Evolutionary conservation across 2,888 invertebrate genomes (phyloP).

Genomic region (Sinohyriopsis cumingii): DNA sequence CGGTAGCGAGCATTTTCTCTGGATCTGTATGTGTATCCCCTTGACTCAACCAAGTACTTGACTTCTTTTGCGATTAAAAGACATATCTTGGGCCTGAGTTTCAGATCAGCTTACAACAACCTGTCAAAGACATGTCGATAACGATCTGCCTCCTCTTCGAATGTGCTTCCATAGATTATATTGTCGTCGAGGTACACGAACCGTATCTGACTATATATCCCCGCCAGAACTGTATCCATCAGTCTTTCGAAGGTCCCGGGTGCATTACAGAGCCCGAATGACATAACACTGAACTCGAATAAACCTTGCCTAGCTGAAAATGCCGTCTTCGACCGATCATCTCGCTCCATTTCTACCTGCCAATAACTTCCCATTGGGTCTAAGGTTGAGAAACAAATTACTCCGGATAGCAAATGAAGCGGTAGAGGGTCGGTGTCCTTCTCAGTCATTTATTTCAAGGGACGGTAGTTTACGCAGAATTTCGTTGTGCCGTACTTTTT

Average conservation of each 20-base stretch:
- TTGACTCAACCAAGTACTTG: conserved; percentile 11
- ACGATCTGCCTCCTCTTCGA: conserved; percentile 11
- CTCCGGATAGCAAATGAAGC: too few species aligned
- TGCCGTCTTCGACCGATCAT: conserved; percentile 29
- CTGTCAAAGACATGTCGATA: conserved; percentile 24
- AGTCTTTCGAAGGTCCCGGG: conserved; percentile 34
- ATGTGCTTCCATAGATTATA: conserved; percentile 20
- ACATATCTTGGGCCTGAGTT: conserved; percentile 41
- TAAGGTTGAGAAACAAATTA: too few species aligned
- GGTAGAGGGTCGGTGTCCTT: too few species aligned
- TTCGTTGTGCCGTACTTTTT: too few species aligned
- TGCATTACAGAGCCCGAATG: conserved; percentile 14
- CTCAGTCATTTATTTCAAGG: too few species aligned
- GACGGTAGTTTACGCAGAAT: too few species aligned
- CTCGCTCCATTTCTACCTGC: conserved; percentile 26
- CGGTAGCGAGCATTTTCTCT: too few species aligned
- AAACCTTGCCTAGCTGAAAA: conserved; percentile 22
- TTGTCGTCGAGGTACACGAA: conserved; percentile 39
- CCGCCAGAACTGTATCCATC: conserved; percentile 29
- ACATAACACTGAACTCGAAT: conserved; percentile 15
- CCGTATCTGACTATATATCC: conserved; percentile 14
- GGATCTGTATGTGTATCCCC: too few species aligned
- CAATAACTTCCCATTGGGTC: too few species aligned
- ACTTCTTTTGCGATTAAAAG: conserved; percentile 14
- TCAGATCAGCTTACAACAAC: conserved; percentile 25